Percentiles rank a stretch among this genome's conserved stretches.
Evolutionary conservation across 2,113 vertebrate species (phyloP).

Genomic region (Corythaeola cristata): DNA sequence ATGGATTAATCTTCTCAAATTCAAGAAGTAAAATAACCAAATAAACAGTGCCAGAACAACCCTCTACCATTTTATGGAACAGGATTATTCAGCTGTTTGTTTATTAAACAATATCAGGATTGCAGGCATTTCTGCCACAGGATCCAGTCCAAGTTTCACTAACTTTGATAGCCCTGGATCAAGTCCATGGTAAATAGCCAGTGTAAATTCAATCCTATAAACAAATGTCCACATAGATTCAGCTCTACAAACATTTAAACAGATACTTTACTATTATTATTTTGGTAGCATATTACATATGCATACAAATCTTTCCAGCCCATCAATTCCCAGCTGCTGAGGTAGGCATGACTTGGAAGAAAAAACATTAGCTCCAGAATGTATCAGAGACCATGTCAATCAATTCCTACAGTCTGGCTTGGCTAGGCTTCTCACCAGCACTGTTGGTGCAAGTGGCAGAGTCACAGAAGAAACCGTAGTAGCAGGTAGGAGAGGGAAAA

Average conservation of each 20-base stretch:
- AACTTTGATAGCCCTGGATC: conserved; percentile 40
- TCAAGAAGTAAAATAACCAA: neutral
- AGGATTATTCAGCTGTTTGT: conserved; percentile 43
- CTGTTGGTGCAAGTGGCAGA: rapidly evolving
- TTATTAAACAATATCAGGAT: conserved; percentile 51
- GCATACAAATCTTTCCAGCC: neutral
- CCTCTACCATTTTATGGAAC: neutral
- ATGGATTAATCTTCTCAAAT: neutral
- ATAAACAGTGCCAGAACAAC: conserved; percentile 9
- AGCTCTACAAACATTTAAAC: conserved; percentile 29
- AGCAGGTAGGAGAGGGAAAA: neutral
- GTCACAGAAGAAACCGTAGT: neutral
- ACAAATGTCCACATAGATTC: conserved; percentile 16
- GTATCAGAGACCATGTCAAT: neutral
- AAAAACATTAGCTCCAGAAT: neutral
- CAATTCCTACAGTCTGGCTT: neutral
- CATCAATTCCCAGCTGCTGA: neutral
- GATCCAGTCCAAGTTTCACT: conserved; percentile 42
- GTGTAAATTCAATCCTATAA: conserved; percentile 17
- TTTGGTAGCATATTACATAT: neutral
- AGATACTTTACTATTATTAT: conserved; percentile 2
- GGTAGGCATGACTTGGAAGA: neutral
- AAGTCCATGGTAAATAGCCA: conserved; percentile 45
- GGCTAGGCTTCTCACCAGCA: neutral
- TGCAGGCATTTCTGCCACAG: conserved; percentile 21